Conservation (phyloP, 2,113 vertebrate species). For the Chionodraco myersi region DNA sequence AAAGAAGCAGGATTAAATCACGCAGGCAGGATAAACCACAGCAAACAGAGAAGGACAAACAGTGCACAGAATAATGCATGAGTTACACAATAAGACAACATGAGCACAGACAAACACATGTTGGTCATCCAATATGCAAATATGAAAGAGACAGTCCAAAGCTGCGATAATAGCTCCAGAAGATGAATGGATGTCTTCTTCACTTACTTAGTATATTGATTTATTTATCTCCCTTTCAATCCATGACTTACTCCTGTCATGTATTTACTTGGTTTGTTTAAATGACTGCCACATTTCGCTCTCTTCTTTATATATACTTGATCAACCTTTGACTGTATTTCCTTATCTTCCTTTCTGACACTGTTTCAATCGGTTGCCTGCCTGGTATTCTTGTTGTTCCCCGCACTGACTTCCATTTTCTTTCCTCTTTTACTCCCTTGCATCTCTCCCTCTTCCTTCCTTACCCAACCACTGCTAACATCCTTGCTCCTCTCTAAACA, state of each 20-base stretch:
- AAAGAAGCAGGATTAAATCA: background rate
- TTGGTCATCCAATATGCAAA: background rate
- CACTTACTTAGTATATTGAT: background rate
- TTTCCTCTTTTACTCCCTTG: background rate
- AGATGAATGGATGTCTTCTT: too few species aligned
- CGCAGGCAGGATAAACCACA: background rate
- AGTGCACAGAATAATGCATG: background rate
- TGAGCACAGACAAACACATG: background rate
- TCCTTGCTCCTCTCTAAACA: constrained; percentile 2
- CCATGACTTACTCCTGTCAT: background rate
- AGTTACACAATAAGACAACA: constrained; percentile 4
- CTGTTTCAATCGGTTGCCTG: background rate
- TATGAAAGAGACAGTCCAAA: background rate
- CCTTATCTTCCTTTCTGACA: background rate
- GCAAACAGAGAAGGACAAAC: constrained; percentile 19
- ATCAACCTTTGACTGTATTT: background rate
- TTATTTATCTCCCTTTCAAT: background rate
- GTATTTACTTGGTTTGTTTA: constrained; percentile 9
- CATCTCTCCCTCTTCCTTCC: background rate
- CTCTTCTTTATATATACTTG: background rate
- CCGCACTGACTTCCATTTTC: background rate
- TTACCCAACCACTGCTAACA: background rate
- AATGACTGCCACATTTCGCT: constrained; percentile 8
- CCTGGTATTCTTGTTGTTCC: background rate
- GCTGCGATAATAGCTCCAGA: background rate